These are phyloP conservation scores for Agrotis puta DNA, from an alignment of 2,888 invertebrate species.

Conservation along the genomic window DNA sequence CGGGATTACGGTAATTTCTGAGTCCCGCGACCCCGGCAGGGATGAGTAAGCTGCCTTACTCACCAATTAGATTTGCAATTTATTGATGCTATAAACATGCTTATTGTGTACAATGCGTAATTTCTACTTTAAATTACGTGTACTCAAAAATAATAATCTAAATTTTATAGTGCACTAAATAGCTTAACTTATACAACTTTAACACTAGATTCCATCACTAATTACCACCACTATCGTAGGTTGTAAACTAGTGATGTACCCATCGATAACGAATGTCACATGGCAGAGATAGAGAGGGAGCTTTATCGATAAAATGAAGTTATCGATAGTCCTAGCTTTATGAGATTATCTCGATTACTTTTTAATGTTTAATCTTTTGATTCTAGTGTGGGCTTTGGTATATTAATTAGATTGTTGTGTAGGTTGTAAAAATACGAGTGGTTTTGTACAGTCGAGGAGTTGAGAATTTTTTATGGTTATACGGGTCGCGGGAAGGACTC, in stretches of 20 bases:
- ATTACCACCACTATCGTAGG: conserved; percentile 21
- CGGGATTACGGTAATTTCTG: no score
- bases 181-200: conserved; percentile 25
- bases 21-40: no score
- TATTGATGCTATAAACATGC: no score
- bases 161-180: conserved; percentile 16
- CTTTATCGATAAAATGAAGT: conserved; percentile 47
- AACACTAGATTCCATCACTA: conserved; percentile 42
- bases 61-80: no score
- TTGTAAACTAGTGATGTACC: conserved; percentile 47
- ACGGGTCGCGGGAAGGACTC: no score
- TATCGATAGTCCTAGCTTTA: conserved; percentile 48
- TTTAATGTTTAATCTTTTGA: conserved; percentile 46
- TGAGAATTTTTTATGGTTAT: not conserved
- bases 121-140: no score
- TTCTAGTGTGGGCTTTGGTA: conserved; percentile 43
- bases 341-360: conserved; percentile 31
- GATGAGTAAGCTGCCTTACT: no score
- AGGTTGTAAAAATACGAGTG: conserved; percentile 14
- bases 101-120: no score
- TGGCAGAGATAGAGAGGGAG: conserved; percentile 18
- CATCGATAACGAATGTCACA: conserved; percentile 46
- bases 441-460: not conserved
- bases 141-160: conserved; percentile 9
- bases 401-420: conserved; percentile 27